Base-by-base conservation (phyloP, 2,797 vertebrate species). In the Morus bassanus region DNA sequence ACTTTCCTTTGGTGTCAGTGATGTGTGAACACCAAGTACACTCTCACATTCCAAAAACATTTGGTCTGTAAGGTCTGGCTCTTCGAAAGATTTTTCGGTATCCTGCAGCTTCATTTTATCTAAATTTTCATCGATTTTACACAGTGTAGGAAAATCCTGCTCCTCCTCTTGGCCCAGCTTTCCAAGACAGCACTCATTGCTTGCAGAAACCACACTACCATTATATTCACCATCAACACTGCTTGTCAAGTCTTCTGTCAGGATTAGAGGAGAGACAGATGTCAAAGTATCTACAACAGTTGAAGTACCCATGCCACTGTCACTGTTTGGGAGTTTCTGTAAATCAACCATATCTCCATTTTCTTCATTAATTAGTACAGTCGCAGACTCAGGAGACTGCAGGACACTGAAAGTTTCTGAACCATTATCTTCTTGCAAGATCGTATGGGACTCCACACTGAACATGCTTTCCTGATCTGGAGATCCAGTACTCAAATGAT, bases 341-440 rank as follows among this genome's bases (percentile, higher is more conserved):
- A 87, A 10, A 63, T 94, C 90, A 48, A 43, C 11, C 27, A 43
- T 61, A 45, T 67, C 41, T 46, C 74, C 56, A 10, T 59, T 85
- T 21, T 95, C 97, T 63, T 96, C 92, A 6, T 61, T 94, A 19
- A 93, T 59, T 2, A 88, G 30, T 6, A 70, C 60, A 46, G 95
- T 89, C 1, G 63, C 21, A 13, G 92, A 93, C 35, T 94, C 97
- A 0, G 97, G 95, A 48, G 89, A 94, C 64, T 97, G 98, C 5
- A 98, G 72, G n/a, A 97, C 76, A 33, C 98, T 97, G 69, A 98
- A 98, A 25, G 98, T 97, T 89, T 99, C 99, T 0, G 98, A 98
- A 91, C 98, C 98, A 1, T 97, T 98, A 91, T 98, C 98, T 85
- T 98, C 98, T 25, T 98, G 98, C 54, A 98, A 93, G 50, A 96